Conservation (phyloP, 1,140 invertebrate species). For the Saccostrea echinata region DNA sequence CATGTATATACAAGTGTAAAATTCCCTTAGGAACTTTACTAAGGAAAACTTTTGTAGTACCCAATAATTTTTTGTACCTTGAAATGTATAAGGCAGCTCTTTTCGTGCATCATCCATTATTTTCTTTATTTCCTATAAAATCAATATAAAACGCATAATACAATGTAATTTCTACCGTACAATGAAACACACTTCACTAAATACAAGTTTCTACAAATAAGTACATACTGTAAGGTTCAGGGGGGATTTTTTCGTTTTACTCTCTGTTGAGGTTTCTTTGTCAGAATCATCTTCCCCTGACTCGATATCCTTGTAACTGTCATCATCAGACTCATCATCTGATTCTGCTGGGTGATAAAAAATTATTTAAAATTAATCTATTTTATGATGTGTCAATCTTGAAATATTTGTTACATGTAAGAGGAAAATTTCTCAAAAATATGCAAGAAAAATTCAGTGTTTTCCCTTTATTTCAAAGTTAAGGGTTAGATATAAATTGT, state of each 20-base stretch:
- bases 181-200: background rate
- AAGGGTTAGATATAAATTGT: too few relatives aligned
- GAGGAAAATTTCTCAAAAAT: too few relatives aligned
- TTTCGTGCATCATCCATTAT: constrained; percentile 82
- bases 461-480: too few relatives aligned
- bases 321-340: constrained; percentile 59
- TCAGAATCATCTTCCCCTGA: constrained; percentile 60
- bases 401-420: too few relatives aligned
- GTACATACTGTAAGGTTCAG: constrained; percentile 56
- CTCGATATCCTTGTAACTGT: constrained; percentile 66
- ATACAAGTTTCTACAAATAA: background rate
- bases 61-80: constrained; percentile 58
- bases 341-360: background rate
- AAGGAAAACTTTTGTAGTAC: background rate
- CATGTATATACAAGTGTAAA: background rate
- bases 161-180: background rate
- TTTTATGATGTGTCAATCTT: too few relatives aligned
- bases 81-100: constrained; percentile 87
- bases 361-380: too few relatives aligned
- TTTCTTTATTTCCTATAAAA: constrained; percentile 64
- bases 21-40: background rate
- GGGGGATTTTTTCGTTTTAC: constrained; percentile 66
- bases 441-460: too few relatives aligned
- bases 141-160: background rate
- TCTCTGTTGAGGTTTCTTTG: constrained; percentile 35